phyloP scores from a whole-genome alignment of 2,797 vertebrate species.

The Threskiornis aethiopicus region DNA sequence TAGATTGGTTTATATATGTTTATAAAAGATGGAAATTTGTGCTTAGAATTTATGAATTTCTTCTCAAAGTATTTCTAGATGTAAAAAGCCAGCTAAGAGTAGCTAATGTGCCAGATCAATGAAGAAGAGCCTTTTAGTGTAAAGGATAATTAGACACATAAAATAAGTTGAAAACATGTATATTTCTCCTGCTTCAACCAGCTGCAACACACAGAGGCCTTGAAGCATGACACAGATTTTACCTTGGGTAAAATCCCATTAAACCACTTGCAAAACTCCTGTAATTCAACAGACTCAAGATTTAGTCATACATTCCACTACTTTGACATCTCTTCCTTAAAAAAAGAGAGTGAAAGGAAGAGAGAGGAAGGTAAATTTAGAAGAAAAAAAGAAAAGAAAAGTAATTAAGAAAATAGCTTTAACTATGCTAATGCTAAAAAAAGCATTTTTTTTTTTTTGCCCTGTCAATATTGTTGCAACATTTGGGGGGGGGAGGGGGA shows the following conservation, averaged over 20 bases:
- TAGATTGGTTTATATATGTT: background rate
- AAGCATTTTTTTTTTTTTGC: background rate
- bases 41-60: background rate
- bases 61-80: background rate
- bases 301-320: background rate
- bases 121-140: background rate
- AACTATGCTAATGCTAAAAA: background rate
- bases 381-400: background rate
- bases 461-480: background rate
- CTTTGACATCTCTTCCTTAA: background rate
- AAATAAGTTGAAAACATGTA: background rate
- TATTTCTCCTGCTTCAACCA: background rate
- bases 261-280: background rate
- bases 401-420: background rate
- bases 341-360: background rate
- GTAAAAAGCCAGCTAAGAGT: background rate
- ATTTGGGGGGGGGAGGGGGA: background rate
- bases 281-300: background rate
- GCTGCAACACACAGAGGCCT: background rate
- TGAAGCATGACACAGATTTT: background rate
- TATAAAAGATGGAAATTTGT: background rate
- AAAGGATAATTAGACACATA: background rate
- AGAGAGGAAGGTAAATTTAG: background rate
- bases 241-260: background rate
- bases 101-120: background rate